Conservation (phyloP, 1,140 invertebrate genomes). For the Drosophila kohkoa region DNA sequence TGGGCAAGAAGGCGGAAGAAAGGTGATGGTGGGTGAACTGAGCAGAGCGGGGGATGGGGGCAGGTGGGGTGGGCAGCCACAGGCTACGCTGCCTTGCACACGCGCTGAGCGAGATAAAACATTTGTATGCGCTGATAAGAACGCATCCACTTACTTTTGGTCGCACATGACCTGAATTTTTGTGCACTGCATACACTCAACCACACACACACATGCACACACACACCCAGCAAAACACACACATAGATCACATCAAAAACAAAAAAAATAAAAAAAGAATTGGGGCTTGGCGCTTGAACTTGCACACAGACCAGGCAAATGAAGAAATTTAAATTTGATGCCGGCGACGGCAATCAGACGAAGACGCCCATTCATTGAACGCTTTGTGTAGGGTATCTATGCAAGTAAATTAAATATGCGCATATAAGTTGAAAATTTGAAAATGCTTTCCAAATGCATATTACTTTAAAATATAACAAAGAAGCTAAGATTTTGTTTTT, state of each 20-base stretch:
- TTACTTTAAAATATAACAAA: too few species aligned
- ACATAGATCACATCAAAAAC: constrained; percentile 12
- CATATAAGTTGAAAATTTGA: too few species aligned
- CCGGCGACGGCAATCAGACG: constrained; percentile 57
- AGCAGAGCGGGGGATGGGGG: not conserved
- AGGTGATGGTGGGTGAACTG: not conserved
- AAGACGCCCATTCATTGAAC: constrained; percentile 32
- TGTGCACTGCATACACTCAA: constrained; percentile 28
- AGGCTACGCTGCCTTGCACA: constrained; percentile 59
- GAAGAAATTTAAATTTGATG: constrained; percentile 81
- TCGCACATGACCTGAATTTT: constrained; percentile 81
- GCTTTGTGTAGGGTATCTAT: not conserved
- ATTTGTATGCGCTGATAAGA: constrained; percentile 83
- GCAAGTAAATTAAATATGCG: too few species aligned
- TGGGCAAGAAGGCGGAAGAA: not conserved
- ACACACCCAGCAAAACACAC: not conserved
- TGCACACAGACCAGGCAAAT: constrained; percentile 66
- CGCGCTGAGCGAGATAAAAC: constrained; percentile 77
- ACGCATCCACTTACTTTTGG: constrained; percentile 82
- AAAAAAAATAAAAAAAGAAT: constrained; percentile 56
- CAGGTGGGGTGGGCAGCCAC: constrained; percentile 5
- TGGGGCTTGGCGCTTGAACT: constrained; percentile 58
- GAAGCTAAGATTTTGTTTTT: too few species aligned
- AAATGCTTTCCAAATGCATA: too few species aligned
- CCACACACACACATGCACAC: constrained; percentile 5